phyloP scores from a whole-genome alignment of 1,140 invertebrate genomes.

The Pteromalus puparum region DNA sequence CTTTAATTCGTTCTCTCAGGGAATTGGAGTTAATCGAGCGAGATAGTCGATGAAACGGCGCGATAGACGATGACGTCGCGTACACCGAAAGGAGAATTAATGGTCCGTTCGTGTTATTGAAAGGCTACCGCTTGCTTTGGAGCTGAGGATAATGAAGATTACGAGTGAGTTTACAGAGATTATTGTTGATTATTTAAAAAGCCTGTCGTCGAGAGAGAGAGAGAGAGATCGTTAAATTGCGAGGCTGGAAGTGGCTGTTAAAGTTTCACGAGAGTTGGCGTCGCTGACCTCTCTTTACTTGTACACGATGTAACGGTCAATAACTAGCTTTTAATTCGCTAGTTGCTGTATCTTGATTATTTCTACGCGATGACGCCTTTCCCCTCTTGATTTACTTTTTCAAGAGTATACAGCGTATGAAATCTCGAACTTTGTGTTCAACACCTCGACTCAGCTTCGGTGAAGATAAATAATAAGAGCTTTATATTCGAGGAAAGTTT shows the following conservation, averaged over 20 bases:
- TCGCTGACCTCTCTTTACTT: neutral
- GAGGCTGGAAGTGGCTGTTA: neutral
- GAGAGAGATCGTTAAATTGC: neutral
- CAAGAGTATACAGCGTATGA: neutral
- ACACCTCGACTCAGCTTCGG: too few relatives aligned
- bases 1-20: neutral
- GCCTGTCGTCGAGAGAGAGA: too few relatives aligned
- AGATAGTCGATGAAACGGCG: neutral
- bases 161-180: neutral
- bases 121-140: neutral
- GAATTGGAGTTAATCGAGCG: slow-evolving; percentile 8
- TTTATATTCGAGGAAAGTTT: too few relatives aligned
- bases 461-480: slow-evolving; percentile 20
- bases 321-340: neutral
- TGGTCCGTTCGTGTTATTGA: neutral
- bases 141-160: neutral
- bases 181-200: slow-evolving; percentile 2
- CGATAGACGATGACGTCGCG: neutral
- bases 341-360: neutral
- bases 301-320: neutral
- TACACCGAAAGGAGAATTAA: neutral
- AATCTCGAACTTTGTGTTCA: neutral
- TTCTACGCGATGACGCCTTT: neutral
- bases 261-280: neutral
- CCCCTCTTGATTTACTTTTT: too few relatives aligned